phyloP scores from a whole-genome alignment of 2,113 vertebrate genomes.

The Phocoena phocoena region DNA sequence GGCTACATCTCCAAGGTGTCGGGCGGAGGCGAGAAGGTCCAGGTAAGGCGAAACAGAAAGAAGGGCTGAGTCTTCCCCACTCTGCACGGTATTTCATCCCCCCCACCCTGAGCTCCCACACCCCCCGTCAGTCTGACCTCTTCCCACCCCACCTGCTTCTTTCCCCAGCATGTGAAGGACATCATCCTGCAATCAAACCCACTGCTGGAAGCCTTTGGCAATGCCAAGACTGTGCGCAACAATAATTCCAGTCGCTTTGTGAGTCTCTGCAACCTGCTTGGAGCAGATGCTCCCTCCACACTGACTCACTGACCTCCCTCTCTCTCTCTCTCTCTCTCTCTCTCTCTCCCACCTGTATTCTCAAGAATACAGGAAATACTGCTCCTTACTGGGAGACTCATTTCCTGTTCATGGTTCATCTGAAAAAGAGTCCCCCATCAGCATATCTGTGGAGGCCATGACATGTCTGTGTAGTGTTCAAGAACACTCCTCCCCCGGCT shows the following conservation, averaged over 20 bases:
- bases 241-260: constrained; percentile 98
- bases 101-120: not conserved
- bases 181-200: constrained; percentile 98
- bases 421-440: not conserved
- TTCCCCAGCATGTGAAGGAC: constrained; percentile 93
- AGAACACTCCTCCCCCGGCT: not conserved
- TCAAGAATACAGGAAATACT: not conserved
- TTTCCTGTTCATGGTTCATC: not conserved
- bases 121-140: not conserved
- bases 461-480: not conserved
- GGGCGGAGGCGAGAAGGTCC: constrained; percentile 95
- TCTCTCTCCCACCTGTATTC: not conserved
- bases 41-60: constrained; percentile 85
- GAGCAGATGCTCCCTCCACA: not conserved
- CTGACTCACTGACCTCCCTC: too few species aligned
- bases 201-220: constrained; percentile 95
- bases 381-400: not conserved
- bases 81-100: rapidly evolving
- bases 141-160: rapidly evolving
- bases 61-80: too few species aligned
- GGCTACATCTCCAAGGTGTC: constrained; percentile 99
- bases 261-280: constrained; percentile 76
- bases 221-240: constrained; percentile 96
- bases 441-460: not conserved
- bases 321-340: too few species aligned